Evolutionary conservation across 2,888 invertebrate species (phyloP).

Genomic region (Clepsis dumicolana): DNA sequence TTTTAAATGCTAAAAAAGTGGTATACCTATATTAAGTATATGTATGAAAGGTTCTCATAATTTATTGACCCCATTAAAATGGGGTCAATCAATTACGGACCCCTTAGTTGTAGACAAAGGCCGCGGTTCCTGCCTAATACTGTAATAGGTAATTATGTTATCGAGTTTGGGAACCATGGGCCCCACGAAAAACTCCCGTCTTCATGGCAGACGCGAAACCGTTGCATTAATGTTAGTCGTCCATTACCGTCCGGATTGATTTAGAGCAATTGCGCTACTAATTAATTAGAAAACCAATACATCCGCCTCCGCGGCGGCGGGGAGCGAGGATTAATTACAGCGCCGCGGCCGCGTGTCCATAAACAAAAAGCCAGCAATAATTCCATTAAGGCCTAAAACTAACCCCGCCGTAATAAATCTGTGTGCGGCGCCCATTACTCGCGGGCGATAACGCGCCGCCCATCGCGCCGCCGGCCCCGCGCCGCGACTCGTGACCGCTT

Average conservation of each 20-base stretch:
- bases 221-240: slow-evolving; percentile 47
- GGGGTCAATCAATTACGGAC: slow-evolving; percentile 26
- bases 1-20: neutral
- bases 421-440: slow-evolving; percentile 58
- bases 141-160: slow-evolving; percentile 30
- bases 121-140: slow-evolving; percentile 14
- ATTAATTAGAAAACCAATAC: slow-evolving; percentile 58
- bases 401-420: slow-evolving; percentile 68
- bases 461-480: slow-evolving; percentile 47
- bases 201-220: slow-evolving; percentile 24
- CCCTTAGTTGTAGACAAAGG: slow-evolving; percentile 10
- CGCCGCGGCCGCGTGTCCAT: slow-evolving; percentile 53
- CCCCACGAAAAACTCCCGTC: slow-evolving; percentile 12
- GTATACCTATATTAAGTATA: neutral
- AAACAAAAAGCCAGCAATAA: slow-evolving; percentile 70
- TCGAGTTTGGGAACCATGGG: slow-evolving; percentile 15
- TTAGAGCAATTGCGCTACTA: slow-evolving; percentile 53
- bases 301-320: slow-evolving; percentile 46
- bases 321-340: slow-evolving; percentile 51
- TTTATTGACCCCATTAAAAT: neutral
- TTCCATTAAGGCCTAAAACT: slow-evolving; percentile 73
- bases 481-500: slow-evolving; percentile 46
- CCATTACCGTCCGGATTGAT: slow-evolving; percentile 54
- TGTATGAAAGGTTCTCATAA: neutral
- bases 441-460: slow-evolving; percentile 56